phyloP scores from a whole-genome alignment of 2,888 invertebrate species.

The Sinohyriopsis cumingii region DNA sequence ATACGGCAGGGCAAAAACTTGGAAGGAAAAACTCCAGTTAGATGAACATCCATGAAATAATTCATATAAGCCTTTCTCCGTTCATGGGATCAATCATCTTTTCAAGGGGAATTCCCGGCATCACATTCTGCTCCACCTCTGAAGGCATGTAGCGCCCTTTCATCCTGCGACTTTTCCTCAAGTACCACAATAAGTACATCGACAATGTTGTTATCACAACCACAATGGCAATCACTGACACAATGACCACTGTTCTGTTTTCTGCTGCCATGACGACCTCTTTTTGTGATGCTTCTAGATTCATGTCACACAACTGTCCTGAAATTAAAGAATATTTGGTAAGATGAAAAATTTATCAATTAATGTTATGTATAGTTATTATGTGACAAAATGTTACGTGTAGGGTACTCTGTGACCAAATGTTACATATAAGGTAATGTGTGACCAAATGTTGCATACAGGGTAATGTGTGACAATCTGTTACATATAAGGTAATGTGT shows the following conservation, averaged over 20 bases:
- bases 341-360: too few species aligned
- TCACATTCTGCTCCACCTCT: conserved; percentile 41
- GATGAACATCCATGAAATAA: background rate
- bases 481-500: too few species aligned
- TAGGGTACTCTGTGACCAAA: too few species aligned
- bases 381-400: too few species aligned
- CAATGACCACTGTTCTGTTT: conserved; percentile 30
- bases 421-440: too few species aligned
- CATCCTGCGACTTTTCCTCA: conserved; percentile 46
- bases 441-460: too few species aligned
- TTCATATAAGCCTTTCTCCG: conserved; percentile 43
- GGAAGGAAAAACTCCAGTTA: background rate
- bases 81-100: conserved; percentile 40
- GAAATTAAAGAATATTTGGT: background rate
- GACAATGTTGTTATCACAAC: conserved; percentile 35
- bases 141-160: conserved; percentile 59
- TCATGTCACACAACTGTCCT: conserved; percentile 10
- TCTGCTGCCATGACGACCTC: background rate
- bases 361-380: background rate
- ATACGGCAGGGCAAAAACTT: too few species aligned
- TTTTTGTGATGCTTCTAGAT: background rate
- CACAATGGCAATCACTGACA: conserved; percentile 40
- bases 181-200: conserved; percentile 41
- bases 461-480: too few species aligned
- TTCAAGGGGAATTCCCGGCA: conserved; percentile 44